These are phyloP conservation scores for honey bee (Apis mellifera) DNA, from an alignment of 1,140 invertebrate species.

Conservation along the genomic window Amel_HAv3.1 CM009939.2:8855001-8855500, in stretches of 20 bases:
- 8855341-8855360: background rate
- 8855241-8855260: background rate
- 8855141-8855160: background rate
- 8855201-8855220: background rate
- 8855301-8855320: background rate
- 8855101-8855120: background rate
- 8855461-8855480: background rate
- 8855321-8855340: background rate
- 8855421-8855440: slow-evolving; percentile 46
- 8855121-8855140: background rate
- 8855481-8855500: slow-evolving; percentile 9
- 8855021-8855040: slow-evolving; percentile 28
- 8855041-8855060: background rate
- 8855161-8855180: background rate
- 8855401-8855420: slow-evolving; percentile 24
- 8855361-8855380: background rate
- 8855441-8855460: slow-evolving; percentile 49
- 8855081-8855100: slow-evolving; percentile 4
- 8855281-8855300: background rate
- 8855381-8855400: background rate
- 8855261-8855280: background rate
- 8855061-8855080: slow-evolving; percentile 3
- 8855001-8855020: too few species aligned
- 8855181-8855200: background rate
- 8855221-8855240: background rate